Base-by-base conservation (phyloP, 2,888 invertebrate genomes). In the Himalopsyche kuldschensis region DNA sequence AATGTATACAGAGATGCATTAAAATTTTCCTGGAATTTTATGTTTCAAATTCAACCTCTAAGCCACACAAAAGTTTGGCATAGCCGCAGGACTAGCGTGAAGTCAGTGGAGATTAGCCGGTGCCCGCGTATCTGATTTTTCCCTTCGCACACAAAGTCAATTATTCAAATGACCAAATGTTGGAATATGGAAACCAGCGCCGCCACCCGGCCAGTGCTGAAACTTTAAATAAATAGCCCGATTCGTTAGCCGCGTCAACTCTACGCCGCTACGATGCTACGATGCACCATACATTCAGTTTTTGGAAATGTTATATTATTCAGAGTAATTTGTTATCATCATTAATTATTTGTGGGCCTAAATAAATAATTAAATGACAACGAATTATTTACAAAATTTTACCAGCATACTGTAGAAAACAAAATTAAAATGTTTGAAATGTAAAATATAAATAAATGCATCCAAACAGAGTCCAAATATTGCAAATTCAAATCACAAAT, bases 171-270 rank as follows among this genome's bases (percentile, higher is more conserved):
- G 75, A 31, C 47, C 75, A 15, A n/a, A 27, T 76, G 31, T 17
- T 69, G 32, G 80, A 32, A 32, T 55, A 55, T 55, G 55, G 63
- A 41, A 31, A 20, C 75, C 41, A 69, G 46, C 75, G 75, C 75
- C 41, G 46, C 69, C 69, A 55, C 80, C 27, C 69, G 63, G 35
- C 41, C 69, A 69, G 27, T 27, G 75, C 41, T 69, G 27, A 80
- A 80, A 80, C 80, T 80, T 80, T 80, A 75, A 80, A 80, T 63
- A 80, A 80, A 80, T 80, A 80, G 4, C 69, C 20, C n/a, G 80
- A 31, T 41, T 80, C 80, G 80, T 80, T 80, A 80, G 75, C 24
- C 24, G 10, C 55, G 20, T 10, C 20, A 15, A 35, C 8, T 41
- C 41, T 27, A 32, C 63, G 15, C 27, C 27, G 24, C 69, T 24